Evolutionary conservation across 2,113 vertebrate genomes (phyloP), one percentile per base, ranked within the genome.

Genomic region (Pseudonaja textilis): DNA sequence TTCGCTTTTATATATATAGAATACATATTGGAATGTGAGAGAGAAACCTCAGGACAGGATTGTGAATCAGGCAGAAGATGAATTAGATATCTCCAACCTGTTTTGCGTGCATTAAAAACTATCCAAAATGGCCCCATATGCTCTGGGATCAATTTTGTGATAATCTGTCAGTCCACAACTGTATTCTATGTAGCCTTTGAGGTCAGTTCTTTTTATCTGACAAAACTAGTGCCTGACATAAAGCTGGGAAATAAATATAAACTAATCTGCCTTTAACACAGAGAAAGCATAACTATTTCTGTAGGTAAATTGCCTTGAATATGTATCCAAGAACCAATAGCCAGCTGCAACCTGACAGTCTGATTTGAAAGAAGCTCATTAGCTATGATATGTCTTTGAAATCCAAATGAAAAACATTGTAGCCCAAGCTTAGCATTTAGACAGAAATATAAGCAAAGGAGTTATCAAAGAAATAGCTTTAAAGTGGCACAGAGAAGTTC

Each of bases 281-380:
- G 34, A 61, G 86, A 94, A 54, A 39, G 89, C 56, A 22, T 0
- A 45, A 26, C 50, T 69, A 88, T n/a, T 56, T 89, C 34, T 50
- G 93, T 0, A 26, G 85, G 89, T 25, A 74, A 89, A 57, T 91
- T 96, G 87, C 45, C 61, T n/a, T 61, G 55, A 54, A 69, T 0
- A 0, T 45, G 54, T 90, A 39, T 12, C 0, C 0, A 34, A 29
- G 54, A 0, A 0, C 22, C 39, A 0, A 0, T 89, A 55, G 85
- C 57, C 3, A 0, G 0, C 9, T 3, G 6, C 0, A 1, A 25
- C 87, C n/a, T 61, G 64, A 85, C 8, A 89, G 0, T 5, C 0
- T 57, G 90, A 42, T 91, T 87, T 86, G 85, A 91, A 93, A 61
- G 81, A 94, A 3, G 22, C 59, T 94, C 26, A 89, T 85, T 94